Conservation (phyloP, 2,888 invertebrate genomes). For the Limnephilus rhombicus region DNA sequence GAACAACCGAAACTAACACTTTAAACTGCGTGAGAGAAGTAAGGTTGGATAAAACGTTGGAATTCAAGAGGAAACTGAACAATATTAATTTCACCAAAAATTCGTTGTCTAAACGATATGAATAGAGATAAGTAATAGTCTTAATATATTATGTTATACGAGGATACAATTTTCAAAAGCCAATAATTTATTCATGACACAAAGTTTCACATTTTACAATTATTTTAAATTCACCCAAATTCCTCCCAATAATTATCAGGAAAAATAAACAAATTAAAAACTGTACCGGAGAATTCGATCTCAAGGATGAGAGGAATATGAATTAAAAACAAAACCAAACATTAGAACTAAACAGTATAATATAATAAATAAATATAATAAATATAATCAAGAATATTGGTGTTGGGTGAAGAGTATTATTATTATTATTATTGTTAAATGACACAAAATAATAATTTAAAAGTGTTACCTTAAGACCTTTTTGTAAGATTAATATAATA, state of each 20-base stretch:
- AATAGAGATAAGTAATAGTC: not conserved
- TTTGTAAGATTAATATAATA: conserved; percentile 35
- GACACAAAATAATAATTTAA: conserved; percentile 9
- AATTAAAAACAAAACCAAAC: not conserved
- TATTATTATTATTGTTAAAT: not conserved
- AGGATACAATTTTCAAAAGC: not conserved
- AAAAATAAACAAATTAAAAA: not conserved
- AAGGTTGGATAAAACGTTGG: not conserved
- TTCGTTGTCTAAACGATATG: not conserved
- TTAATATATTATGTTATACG: conserved; percentile 7
- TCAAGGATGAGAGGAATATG: not conserved
- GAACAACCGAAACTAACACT: not conserved
- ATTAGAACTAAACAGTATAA: not conserved
- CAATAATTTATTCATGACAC: conserved; percentile 14
- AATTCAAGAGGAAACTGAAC: not conserved
- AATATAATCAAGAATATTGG: conserved; percentile 20
- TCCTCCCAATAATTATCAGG: not conserved
- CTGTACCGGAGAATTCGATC: not conserved
- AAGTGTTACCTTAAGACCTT: conserved; percentile 45
- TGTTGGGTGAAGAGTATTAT: conserved; percentile 23
- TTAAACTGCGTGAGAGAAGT: too few relatives aligned
- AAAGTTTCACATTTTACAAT: not conserved
- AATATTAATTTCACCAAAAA: not conserved
- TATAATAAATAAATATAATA: too few relatives aligned
- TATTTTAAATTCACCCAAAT: conserved; percentile 44